Percentiles rank a stretch among this genome's conserved stretches.
Evolutionary conservation across 2,113 vertebrate species (phyloP).

Genomic region (Microcebus lehilahytsara): DNA sequence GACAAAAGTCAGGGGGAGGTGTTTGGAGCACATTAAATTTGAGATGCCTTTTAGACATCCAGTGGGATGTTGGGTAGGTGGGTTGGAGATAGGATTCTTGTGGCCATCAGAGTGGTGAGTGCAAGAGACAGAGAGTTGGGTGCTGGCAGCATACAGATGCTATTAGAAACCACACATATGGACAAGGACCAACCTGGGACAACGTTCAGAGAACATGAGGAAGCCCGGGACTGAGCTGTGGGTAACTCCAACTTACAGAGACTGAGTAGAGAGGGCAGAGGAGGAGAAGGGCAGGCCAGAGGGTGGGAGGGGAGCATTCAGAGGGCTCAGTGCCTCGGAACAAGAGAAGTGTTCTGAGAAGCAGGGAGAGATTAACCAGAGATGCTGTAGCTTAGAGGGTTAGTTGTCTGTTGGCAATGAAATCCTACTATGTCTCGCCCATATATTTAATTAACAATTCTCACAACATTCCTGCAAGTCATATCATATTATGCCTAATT

Average conservation of each 20-base stretch:
- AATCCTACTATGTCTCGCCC: not conserved
- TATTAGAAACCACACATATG: not conserved
- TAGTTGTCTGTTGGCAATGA: not conserved
- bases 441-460: not conserved
- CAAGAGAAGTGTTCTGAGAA: not conserved
- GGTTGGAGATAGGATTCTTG: not conserved
- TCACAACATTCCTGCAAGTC: not conserved
- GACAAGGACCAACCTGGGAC: not conserved
- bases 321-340: not conserved
- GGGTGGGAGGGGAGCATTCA: fast-evolving
- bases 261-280: not conserved
- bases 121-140: not conserved
- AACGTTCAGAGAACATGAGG: not conserved
- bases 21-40: not conserved
- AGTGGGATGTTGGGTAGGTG: not conserved
- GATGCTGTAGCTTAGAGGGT: not conserved
- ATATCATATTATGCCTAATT: too few relatives aligned
- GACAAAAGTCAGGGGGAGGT: not conserved
- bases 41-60: not conserved
- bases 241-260: not conserved
- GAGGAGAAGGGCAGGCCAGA: not conserved
- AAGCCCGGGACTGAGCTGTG: not conserved
- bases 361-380: not conserved
- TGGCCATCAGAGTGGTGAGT: not conserved
- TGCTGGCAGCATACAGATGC: not conserved